Conservation (phyloP, 2,888 invertebrate species). For the Epinotia bilunana region DNA sequence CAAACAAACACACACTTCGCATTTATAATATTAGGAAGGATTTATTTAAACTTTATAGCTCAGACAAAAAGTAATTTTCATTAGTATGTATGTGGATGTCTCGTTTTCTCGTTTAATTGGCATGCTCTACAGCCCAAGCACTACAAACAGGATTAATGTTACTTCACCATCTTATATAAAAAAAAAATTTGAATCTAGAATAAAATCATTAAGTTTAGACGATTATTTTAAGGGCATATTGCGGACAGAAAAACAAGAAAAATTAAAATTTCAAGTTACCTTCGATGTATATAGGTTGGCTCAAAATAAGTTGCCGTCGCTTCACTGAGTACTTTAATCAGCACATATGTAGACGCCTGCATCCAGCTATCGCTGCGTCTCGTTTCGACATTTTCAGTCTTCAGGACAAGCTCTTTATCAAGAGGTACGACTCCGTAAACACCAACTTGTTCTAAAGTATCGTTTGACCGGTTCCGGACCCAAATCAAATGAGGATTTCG, state of each 20-base stretch:
- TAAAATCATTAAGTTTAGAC: not conserved
- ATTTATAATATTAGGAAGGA: no score
- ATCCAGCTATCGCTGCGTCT: conserved; percentile 60
- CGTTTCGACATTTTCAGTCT: conserved; percentile 50
- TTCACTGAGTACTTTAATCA: conserved; percentile 56
- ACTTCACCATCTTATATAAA: no score
- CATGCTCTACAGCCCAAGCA: no score
- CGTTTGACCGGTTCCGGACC: conserved; percentile 50
- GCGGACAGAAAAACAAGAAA: not conserved
- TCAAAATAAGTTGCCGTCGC: conserved; percentile 62
- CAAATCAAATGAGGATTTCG: conserved; percentile 73
- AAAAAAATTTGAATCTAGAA: not conserved
- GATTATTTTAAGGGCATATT: not conserved
- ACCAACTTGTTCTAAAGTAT: conserved; percentile 70
- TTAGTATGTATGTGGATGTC: no score
- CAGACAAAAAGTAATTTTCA: no score
- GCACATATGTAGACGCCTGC: conserved; percentile 56
- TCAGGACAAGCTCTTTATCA: conserved; percentile 53
- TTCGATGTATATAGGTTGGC: conserved; percentile 61
- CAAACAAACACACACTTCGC: no score
- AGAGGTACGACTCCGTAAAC: conserved; percentile 68
- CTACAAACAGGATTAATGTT: no score
- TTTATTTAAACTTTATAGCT: no score
- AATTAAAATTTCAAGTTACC: conserved; percentile 54
- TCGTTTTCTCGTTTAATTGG: no score